Conservation (phyloP, 2,888 invertebrate genomes). For the Eupelmus urozonus region DNA sequence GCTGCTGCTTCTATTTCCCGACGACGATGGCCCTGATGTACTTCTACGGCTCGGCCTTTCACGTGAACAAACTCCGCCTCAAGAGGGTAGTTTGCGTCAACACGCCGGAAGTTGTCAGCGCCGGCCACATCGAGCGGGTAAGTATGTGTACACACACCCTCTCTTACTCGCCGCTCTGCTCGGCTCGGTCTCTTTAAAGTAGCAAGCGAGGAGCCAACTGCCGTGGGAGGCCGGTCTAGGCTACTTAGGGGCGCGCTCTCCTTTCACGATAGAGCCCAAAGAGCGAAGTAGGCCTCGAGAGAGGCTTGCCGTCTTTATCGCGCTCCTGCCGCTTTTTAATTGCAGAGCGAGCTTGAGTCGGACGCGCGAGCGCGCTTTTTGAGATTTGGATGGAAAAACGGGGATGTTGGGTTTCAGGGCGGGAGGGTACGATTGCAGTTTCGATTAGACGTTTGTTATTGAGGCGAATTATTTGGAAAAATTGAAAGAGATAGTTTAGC, state of each 20-base stretch:
- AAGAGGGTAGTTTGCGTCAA: conserved; percentile 79
- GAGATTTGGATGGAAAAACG: too few species aligned
- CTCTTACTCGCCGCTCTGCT: neutral
- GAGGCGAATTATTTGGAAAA: too few species aligned
- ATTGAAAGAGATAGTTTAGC: too few species aligned
- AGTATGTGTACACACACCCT: conserved; percentile 62
- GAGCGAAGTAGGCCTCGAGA: neutral
- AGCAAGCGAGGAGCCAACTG: too few species aligned
- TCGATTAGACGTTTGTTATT: too few species aligned
- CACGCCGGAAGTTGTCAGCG: conserved; percentile 78
- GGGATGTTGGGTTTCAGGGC: too few species aligned
- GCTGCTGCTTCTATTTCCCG: conserved; percentile 93
- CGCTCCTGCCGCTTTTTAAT: conserved; percentile 7
- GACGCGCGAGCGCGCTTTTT: neutral
- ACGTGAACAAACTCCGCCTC: conserved; percentile 88
- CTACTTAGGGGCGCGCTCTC: neutral
- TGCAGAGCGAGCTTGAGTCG: neutral
- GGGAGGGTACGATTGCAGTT: too few species aligned
- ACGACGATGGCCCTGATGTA: conserved; percentile 95
- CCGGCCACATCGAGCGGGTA: conserved; percentile 80
- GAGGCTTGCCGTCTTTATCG: neutral
- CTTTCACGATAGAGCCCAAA: neutral
- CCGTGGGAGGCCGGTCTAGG: too few species aligned
- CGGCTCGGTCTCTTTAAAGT: too few species aligned
- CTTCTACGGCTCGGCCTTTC: conserved; percentile 93